Conservation (phyloP, 2,888 invertebrate genomes). For the Clusia tigrina region DNA sequence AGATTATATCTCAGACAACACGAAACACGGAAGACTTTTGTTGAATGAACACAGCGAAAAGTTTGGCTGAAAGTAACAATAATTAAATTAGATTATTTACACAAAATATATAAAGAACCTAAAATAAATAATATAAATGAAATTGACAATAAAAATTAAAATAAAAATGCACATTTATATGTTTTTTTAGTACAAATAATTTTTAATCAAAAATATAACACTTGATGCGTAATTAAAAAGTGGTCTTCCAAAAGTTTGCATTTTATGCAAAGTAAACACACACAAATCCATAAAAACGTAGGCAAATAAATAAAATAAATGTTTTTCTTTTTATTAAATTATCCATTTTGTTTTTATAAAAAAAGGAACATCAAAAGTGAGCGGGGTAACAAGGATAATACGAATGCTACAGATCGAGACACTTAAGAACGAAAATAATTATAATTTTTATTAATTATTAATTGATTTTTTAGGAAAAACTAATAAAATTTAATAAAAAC, state of each 20-base stretch:
- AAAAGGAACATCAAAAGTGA: conserved; percentile 4
- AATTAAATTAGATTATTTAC: too few relatives aligned
- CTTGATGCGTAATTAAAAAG: conserved; percentile 20
- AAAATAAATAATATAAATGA: background rate
- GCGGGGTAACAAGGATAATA: background rate
- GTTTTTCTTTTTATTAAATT: conserved; percentile 16
- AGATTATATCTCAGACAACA: too few relatives aligned
- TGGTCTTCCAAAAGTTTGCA: conserved; percentile 36
- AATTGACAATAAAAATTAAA: conserved; percentile 35
- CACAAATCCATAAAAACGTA: conserved; percentile 19
- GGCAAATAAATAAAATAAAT: background rate
- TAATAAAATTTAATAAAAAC: background rate
- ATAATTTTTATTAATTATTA: too few relatives aligned
- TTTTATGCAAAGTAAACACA: conserved; percentile 27
- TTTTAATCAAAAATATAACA: conserved; percentile 24
- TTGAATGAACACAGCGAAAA: too few relatives aligned
- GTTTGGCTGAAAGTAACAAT: too few relatives aligned
- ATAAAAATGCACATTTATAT: conserved; percentile 50
- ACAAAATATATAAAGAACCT: background rate
- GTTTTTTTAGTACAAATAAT: conserved; percentile 34
- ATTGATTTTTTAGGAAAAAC: too few relatives aligned
- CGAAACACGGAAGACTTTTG: too few relatives aligned
- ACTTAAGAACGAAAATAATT: too few relatives aligned
- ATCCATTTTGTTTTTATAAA: background rate
- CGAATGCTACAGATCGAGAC: too few relatives aligned